Evolutionary conservation across 2,888 invertebrate species (phyloP).

Genomic region (Amphimallon solstitiale): DNA sequence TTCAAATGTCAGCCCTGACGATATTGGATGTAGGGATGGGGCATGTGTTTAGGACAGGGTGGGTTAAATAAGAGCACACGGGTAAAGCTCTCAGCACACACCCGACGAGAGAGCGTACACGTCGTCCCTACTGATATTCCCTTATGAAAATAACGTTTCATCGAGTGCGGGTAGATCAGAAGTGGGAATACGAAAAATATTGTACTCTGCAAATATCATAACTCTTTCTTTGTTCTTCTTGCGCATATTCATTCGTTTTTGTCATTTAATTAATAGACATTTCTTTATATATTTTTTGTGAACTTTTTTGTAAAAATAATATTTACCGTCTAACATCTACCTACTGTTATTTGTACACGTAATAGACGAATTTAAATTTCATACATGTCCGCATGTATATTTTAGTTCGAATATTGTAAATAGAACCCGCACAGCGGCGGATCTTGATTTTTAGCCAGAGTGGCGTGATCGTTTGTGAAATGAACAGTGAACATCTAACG

Average conservation of each 20-base stretch:
- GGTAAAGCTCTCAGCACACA: constrained; percentile 28
- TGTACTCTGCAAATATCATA: constrained; percentile 17
- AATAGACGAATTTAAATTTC: too few relatives aligned
- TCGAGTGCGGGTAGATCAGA: constrained; percentile 24
- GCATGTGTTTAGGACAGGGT: constrained; percentile 48
- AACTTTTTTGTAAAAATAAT: neutral
- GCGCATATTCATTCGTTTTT: neutral
- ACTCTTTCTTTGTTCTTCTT: constrained; percentile 4
- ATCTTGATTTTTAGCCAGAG: too few relatives aligned
- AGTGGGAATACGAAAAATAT: constrained; percentile 8
- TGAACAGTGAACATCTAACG: too few relatives aligned
- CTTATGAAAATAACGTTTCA: constrained; percentile 33
- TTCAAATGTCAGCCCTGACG: constrained; percentile 52
- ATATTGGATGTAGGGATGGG: constrained; percentile 51
- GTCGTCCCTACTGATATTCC: constrained; percentile 21
- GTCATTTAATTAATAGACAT: neutral
- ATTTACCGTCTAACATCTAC: too few relatives aligned
- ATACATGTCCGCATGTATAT: too few relatives aligned
- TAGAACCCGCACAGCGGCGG: too few relatives aligned
- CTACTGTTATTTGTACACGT: too few relatives aligned
- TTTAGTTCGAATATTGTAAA: too few relatives aligned
- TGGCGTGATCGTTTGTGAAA: too few relatives aligned
- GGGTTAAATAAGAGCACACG: constrained; percentile 42
- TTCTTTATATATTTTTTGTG: too few relatives aligned
- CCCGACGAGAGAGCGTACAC: constrained; percentile 13